Base-by-base conservation (phyloP, 2,888 invertebrate species). In the Andricus curvator region DNA sequence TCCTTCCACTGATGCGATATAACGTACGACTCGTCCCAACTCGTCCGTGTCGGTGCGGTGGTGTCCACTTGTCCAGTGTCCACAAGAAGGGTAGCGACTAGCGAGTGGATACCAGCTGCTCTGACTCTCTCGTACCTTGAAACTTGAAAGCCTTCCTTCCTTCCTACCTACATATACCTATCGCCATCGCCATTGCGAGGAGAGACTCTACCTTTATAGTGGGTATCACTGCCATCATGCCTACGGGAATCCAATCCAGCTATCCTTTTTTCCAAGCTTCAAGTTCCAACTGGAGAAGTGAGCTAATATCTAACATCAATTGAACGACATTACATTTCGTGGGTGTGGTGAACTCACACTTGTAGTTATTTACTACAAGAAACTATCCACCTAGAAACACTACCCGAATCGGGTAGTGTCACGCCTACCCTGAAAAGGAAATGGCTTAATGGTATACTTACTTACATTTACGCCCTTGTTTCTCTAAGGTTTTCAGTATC, bases 1-100 rank as follows among this genome's bases (percentile, higher is more conserved):
- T 37, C 37, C 37, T 37, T 37, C 37, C 37, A 62, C 48, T 15
- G 15, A 48, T 17, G 15, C 70, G 60, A 68, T 70, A 70, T 78
- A 84, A 82, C 81, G 80, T 81, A 81, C 78, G 81, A 82, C 81
- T 78, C 80, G 80, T 81, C 80, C 77, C 78, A 80, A 82, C 80
- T 78, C 79, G 79, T 81, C 79, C 70, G 48, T 80, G 76, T 80
- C 81, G 76, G 82, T 79, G 79, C 81, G 81, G 79, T 77, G 80
- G 4, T 15, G 79, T 80, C 83, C 79, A 83, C 68, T 11, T 44
- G 44, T 44, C 44, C 44, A 44, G 79, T 82, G 82, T 82, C 83
- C 79, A 84, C 70, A 80, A 80, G 79, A 65, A 78, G 82, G 78
- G 81, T 77, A 79, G 66, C 66, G 33, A 66, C 80, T 77, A 79